phyloP scores from a whole-genome alignment of 1,140 invertebrate genomes.

The Tetramorium alpestre region DNA sequence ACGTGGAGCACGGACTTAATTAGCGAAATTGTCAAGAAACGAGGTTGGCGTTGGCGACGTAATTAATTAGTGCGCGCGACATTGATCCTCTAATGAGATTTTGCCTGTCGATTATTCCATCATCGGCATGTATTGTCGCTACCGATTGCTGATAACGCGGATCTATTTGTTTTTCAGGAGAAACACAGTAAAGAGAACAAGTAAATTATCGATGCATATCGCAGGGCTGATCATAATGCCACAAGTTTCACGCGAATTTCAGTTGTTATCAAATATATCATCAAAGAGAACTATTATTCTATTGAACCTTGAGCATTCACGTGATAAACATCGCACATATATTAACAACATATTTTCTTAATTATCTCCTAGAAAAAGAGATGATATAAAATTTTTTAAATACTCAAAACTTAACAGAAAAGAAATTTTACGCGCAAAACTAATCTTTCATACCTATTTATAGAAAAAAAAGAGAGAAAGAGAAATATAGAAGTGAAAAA shows the following conservation, averaged over 20 bases:
- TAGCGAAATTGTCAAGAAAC: constrained; percentile 58
- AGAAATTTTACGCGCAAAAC: background rate
- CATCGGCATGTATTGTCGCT: background rate
- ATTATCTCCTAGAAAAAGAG: background rate
- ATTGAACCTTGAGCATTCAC: background rate
- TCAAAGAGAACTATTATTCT: background rate
- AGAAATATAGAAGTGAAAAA: background rate
- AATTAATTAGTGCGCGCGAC: constrained; percentile 49
- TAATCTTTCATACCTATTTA: background rate
- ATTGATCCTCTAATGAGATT: constrained; percentile 41
- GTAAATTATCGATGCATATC: background rate
- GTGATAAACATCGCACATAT: background rate
- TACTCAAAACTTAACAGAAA: background rate
- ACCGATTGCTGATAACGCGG: background rate
- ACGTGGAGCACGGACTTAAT: constrained; percentile 36
- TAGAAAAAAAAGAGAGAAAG: background rate
- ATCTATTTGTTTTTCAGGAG: background rate
- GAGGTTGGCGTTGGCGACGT: background rate
- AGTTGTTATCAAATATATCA: background rate
- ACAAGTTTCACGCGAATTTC: background rate
- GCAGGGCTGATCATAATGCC: background rate
- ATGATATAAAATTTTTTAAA: background rate
- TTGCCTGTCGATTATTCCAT: constrained; percentile 36
- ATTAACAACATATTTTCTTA: background rate
- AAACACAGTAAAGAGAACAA: background rate